These are phyloP conservation scores for Prochilodus magdalenae DNA, from an alignment of 2,113 vertebrate species.

Conservation along the genomic window DNA sequence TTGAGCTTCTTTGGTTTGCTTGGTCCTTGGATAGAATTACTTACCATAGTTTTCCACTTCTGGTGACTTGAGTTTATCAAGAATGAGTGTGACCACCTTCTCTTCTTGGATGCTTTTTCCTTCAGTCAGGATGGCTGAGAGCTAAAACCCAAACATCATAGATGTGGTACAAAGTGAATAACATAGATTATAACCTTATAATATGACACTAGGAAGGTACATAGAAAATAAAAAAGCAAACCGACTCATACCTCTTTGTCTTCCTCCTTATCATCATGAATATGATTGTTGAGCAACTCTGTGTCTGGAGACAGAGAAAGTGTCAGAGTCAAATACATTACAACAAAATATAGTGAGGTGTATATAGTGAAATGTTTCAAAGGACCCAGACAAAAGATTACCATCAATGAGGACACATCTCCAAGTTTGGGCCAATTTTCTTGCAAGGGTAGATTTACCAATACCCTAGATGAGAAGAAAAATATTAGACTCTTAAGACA, in stretches of 20 bases:
- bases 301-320: slow-evolving; percentile 73
- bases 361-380: neutral
- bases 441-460: slow-evolving; percentile 90
- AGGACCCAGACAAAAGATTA: slow-evolving; percentile 58
- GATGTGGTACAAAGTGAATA: neutral
- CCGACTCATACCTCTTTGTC: slow-evolving; percentile 80
- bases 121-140: slow-evolving; percentile 77
- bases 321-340: slow-evolving; percentile 45
- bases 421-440: slow-evolving; percentile 83
- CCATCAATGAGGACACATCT: slow-evolving; percentile 89
- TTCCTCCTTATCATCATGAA: slow-evolving; percentile 74
- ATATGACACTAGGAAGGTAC: no score
- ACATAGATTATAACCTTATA: neutral
- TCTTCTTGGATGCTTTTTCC: slow-evolving; percentile 85
- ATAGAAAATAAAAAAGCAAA: neutral
- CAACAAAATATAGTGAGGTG: neutral
- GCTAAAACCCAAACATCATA: slow-evolving; percentile 67
- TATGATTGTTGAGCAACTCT: slow-evolving; percentile 80
- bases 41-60: slow-evolving; percentile 90
- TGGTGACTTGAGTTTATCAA: slow-evolving; percentile 81
- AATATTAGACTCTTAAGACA: neutral
- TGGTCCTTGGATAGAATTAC: neutral
- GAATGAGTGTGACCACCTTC: slow-evolving; percentile 81
- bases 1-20: no score
- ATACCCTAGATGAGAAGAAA: slow-evolving; percentile 82